phyloP scores from a whole-genome alignment of 2,113 vertebrate species.

The Lathamus discolor region DNA sequence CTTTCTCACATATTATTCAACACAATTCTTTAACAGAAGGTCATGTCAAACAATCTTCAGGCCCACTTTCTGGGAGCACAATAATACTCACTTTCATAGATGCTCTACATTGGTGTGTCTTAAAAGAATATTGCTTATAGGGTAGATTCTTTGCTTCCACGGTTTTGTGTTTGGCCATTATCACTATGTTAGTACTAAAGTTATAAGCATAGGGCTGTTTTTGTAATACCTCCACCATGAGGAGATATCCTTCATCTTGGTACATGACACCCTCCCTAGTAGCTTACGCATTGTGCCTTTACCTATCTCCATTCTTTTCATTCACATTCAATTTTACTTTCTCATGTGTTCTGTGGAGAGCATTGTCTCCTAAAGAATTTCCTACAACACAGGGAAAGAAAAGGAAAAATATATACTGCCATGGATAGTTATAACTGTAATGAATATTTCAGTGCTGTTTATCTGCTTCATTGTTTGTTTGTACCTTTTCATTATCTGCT shows the following conservation, averaged over 20 bases:
- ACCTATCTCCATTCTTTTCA: not conserved
- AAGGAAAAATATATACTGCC: not conserved
- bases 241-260: not conserved
- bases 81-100: not conserved
- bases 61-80: not conserved
- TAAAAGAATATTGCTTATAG: not conserved
- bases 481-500: not conserved
- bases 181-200: not conserved
- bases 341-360: not conserved
- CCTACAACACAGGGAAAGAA: not conserved
- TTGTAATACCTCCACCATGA: not conserved
- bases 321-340: not conserved
- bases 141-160: not conserved
- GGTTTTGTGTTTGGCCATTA: not conserved
- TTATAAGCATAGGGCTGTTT: not conserved
- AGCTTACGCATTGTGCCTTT: not conserved
- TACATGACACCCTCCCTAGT: not conserved
- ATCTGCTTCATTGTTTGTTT: not conserved
- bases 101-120: not conserved
- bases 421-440: not conserved
- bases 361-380: not conserved
- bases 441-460: not conserved
- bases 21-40: not conserved
- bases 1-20: not conserved
- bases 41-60: not conserved